These are phyloP conservation scores for Phyllotreta striolata DNA, from an alignment of 2,888 invertebrate species.

Conservation along the genomic window DNA sequence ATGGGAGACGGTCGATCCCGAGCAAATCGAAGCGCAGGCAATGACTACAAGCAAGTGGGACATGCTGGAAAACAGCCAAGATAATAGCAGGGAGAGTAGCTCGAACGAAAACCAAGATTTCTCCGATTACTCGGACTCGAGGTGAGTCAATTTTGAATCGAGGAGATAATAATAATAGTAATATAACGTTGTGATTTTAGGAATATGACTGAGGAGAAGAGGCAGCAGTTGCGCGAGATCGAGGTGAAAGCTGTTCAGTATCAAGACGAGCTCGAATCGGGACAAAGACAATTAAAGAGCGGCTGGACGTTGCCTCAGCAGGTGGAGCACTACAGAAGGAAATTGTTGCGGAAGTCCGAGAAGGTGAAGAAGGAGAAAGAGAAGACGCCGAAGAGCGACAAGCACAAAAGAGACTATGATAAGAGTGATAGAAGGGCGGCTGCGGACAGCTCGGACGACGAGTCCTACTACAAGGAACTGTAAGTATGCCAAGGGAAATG, in stretches of 20 bases:
- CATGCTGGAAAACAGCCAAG: conserved; percentile 67
- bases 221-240: conserved; percentile 85
- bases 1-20: conserved; percentile 96
- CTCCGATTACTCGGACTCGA: conserved; percentile 58
- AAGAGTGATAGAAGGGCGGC: conserved; percentile 53
- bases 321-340: conserved; percentile 89
- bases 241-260: conserved; percentile 95
- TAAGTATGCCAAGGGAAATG: conserved; percentile 52
- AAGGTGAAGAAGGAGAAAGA: conserved; percentile 59
- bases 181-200: conserved; percentile 51
- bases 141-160: conserved; percentile 46
- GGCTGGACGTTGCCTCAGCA: conserved; percentile 83
- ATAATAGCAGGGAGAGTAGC: conserved; percentile 59
- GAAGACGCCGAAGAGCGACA: conserved; percentile 51
- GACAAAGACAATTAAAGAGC: conserved; percentile 74
- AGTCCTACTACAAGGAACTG: conserved; percentile 59
- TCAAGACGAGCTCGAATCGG: conserved; percentile 94
- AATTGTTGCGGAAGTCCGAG: conserved; percentile 79
- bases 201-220: conserved; percentile 73
- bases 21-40: conserved; percentile 80
- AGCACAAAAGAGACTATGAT: conserved; percentile 58
- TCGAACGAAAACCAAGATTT: conserved; percentile 57
- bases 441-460: conserved; percentile 57
- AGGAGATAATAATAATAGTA: background rate
- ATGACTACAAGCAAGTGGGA: conserved; percentile 93